phyloP scores from a whole-genome alignment of 1,140 invertebrate genomes.

The Hydropsyche tenuis region DNA sequence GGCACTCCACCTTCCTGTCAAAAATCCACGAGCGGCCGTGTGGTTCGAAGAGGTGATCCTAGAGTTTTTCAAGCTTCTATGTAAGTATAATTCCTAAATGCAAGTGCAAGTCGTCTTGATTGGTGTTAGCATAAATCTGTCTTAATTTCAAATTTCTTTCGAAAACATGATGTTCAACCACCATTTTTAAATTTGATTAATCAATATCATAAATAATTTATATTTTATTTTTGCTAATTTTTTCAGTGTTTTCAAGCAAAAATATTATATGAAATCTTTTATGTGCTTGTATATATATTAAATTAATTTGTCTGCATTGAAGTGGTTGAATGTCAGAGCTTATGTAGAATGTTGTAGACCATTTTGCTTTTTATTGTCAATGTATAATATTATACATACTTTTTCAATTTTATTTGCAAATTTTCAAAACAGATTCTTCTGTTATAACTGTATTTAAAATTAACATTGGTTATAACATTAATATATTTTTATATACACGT shows the following conservation, averaged over 20 bases:
- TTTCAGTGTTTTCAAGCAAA: no score
- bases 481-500: neutral
- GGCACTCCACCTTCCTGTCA: constrained; percentile 39
- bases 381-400: neutral
- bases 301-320: no score
- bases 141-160: neutral
- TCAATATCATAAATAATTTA: no score
- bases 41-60: neutral
- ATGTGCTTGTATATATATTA: no score
- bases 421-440: neutral
- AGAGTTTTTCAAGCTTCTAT: neutral
- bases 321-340: constrained; percentile 13
- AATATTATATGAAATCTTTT: no score
- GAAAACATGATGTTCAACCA: constrained; percentile 17
- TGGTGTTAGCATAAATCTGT: constrained; percentile 32
- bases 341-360: constrained; percentile 9
- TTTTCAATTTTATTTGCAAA: neutral
- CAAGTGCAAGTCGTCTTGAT: constrained; percentile 35
- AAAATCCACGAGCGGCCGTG: constrained; percentile 28
- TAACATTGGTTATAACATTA: no score
- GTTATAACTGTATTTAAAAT: no score
- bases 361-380: neutral
- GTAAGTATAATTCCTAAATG: constrained; percentile 31
- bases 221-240: no score
- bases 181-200: neutral